These are phyloP conservation scores for Galeruca laticollis DNA, from an alignment of 2,888 invertebrate species.

Conservation along the genomic window DNA sequence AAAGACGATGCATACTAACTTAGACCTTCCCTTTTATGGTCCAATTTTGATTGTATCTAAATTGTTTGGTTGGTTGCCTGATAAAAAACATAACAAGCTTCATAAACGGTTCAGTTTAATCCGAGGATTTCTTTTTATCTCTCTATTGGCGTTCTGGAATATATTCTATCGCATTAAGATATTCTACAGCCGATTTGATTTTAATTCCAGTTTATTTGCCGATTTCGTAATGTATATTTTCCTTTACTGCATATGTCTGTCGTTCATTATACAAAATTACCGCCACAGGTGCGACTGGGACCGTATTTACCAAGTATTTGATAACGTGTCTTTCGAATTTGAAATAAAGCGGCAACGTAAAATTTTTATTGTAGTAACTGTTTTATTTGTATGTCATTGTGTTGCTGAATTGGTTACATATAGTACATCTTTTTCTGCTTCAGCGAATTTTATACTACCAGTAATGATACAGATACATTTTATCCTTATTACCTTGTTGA, in stretches of 20 bases:
- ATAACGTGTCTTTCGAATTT: not conserved
- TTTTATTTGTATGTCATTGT: constrained; percentile 1
- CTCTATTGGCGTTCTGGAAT: not conserved
- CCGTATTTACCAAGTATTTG: not conserved
- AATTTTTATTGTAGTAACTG: not conserved
- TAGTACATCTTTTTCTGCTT: not conserved
- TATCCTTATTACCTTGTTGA: constrained; percentile 25
- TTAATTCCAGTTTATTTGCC: constrained; percentile 13
- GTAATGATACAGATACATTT: constrained; percentile 23
- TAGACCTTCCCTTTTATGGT: not conserved
- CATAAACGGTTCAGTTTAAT: not conserved
- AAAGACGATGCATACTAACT: not conserved
- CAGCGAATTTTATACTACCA: constrained; percentile 19
- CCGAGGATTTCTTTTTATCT: not conserved
- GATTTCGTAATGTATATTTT: constrained; percentile 26
- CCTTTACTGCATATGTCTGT: constrained; percentile 12
- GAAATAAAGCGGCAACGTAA: constrained; percentile 1
- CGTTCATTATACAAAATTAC: constrained; percentile 23
- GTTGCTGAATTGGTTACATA: constrained; percentile 12
- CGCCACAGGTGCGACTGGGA: not conserved
- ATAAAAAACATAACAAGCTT: not conserved
- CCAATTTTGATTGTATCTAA: not conserved
- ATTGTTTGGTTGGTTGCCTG: not conserved
- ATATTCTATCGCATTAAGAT: not conserved
- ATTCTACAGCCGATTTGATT: not conserved